phyloP scores from a whole-genome alignment of 1,140 invertebrate genomes.

The Calephelis nemesis region DNA sequence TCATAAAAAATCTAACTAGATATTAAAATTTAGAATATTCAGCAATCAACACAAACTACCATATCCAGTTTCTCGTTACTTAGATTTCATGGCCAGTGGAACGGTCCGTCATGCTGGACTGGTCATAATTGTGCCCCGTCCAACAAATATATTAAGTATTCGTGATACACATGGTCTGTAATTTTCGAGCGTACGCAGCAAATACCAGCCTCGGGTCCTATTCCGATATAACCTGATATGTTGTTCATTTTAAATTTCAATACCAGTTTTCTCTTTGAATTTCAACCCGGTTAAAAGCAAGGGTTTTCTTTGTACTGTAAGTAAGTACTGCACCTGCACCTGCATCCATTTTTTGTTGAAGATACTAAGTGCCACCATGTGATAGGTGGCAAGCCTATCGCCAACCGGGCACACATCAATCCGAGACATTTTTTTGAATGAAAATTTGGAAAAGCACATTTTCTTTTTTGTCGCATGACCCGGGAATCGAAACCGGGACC shows the following conservation, averaged over 20 bases:
- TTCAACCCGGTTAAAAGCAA: not conserved
- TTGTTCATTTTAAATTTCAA: conserved; percentile 15
- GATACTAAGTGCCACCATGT: no score
- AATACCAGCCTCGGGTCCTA: conserved; percentile 37
- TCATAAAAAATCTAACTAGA: no score
- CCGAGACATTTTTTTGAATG: no score
- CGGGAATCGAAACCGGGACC: no score
- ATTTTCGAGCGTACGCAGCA: conserved; percentile 52
- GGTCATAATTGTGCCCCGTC: conserved; percentile 50
- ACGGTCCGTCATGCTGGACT: conserved; percentile 56
- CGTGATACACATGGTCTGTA: conserved; percentile 52
- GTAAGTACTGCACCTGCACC: no score
- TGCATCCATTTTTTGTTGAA: no score
- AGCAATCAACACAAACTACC: conserved; percentile 19
- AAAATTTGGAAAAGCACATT: no score
- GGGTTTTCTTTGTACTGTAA: no score
- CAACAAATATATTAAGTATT: conserved; percentile 66
- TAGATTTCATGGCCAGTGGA: conserved; percentile 42
- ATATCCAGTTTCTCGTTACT: conserved; percentile 27
- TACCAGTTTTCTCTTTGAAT: not conserved
- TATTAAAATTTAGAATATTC: not conserved
- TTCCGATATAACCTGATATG: conserved; percentile 18
- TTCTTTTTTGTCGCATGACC: no score
- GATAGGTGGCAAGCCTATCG: no score
- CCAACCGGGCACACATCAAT: no score